phyloP scores from a whole-genome alignment of 2,888 invertebrate genomes.

The Limnephilus marmoratus region DNA sequence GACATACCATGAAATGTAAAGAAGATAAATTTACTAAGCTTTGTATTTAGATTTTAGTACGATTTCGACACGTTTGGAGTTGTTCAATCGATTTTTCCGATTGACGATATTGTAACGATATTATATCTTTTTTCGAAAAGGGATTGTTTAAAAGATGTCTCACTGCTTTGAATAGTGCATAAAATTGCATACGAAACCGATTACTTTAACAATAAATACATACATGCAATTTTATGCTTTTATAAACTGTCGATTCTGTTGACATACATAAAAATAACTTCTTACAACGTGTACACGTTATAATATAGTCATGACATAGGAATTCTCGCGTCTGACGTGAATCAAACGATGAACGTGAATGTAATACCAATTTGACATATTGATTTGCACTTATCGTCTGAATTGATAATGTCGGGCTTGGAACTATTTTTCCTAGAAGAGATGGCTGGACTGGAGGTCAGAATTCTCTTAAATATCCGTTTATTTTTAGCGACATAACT shows the following conservation, averaged over 20 bases:
- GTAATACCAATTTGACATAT: conserved; percentile 17
- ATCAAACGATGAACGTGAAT: conserved; percentile 16
- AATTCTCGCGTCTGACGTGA: neutral
- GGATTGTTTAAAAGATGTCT: neutral
- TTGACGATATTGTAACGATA: neutral
- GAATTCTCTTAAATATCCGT: neutral
- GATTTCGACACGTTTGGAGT: neutral
- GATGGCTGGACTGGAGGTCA: neutral
- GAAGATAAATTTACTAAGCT: neutral
- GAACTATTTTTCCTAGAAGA: conserved; percentile 2
- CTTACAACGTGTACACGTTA: neutral
- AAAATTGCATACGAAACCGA: neutral
- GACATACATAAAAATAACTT: neutral
- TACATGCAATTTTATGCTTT: neutral
- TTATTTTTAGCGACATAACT: neutral
- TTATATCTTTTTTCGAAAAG: neutral
- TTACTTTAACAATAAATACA: neutral
- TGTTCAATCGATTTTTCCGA: too few relatives aligned
- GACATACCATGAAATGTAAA: neutral
- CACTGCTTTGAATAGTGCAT: neutral
- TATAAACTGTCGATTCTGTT: neutral
- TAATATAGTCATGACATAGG: neutral
- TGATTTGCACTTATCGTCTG: conserved; percentile 35
- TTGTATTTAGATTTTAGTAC: neutral
- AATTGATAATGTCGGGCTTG: neutral